Evolutionary conservation across 2,888 invertebrate species (phyloP).

Genomic region (Margaritifera margaritifera): DNA sequence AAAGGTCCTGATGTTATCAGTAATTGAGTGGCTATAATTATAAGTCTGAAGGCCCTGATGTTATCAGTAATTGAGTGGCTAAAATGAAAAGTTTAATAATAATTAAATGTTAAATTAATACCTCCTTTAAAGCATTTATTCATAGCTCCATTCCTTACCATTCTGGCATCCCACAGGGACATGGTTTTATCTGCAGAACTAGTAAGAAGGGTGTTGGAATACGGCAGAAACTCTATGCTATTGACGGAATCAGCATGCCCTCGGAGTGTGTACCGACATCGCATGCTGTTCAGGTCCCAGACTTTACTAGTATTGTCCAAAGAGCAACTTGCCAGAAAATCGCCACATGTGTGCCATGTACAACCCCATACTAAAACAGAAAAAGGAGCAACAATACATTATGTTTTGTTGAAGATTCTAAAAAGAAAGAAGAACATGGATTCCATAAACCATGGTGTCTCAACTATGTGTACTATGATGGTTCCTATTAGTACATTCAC

Average conservation of each 20-base stretch:
- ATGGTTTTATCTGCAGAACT: conserved; percentile 73
- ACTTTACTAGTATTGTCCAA: conserved; percentile 72
- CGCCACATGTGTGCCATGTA: conserved; percentile 72
- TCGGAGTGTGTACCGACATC: conserved; percentile 70
- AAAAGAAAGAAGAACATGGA: background rate
- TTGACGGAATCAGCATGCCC: conserved; percentile 73
- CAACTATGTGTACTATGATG: background rate
- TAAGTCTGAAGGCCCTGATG: no score
- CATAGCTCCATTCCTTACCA: conserved; percentile 50
- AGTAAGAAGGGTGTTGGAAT: conserved; percentile 71
- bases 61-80: no score
- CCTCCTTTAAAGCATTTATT: no score
- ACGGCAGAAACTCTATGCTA: conserved; percentile 71
- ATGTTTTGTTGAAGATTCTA: background rate
- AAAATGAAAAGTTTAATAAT: no score
- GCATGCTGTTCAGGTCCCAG: conserved; percentile 71
- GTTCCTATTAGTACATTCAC: background rate
- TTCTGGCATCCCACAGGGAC: conserved; percentile 73
- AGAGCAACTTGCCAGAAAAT: conserved; percentile 72
- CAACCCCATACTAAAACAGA: conserved; percentile 69
- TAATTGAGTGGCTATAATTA: no score
- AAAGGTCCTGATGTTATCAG: no score
- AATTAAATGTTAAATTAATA: no score
- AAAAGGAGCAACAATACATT: background rate
- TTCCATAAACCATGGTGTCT: background rate